Percentiles rank a stretch among this genome's conserved stretches.
These are phyloP conservation scores for Battus philenor DNA, from an alignment of 1,140 invertebrate genomes.

Conservation along the genomic window DNA sequence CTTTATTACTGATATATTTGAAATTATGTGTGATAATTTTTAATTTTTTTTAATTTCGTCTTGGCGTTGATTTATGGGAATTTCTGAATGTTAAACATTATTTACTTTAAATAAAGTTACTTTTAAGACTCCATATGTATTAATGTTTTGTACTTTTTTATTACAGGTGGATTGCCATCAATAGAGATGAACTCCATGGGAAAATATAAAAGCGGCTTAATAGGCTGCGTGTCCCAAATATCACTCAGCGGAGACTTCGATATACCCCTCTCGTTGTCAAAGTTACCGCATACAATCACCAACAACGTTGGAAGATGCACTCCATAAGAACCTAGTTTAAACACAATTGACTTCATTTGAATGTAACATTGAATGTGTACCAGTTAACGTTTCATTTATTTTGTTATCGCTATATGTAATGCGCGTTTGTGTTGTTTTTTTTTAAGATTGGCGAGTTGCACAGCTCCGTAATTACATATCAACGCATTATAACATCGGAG, in stretches of 20 bases:
- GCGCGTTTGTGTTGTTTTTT: too few species aligned
- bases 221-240: slow-evolving; percentile 71
- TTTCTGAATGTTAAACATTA: too few species aligned
- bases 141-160: too few species aligned
- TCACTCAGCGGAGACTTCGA: slow-evolving; percentile 70
- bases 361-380: too few species aligned
- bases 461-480: slow-evolving; percentile 59
- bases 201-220: slow-evolving; percentile 60
- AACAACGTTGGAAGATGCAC: slow-evolving; percentile 71
- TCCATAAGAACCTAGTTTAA: slow-evolving; percentile 47
- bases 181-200: slow-evolving; percentile 70
- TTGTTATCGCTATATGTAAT: too few species aligned
- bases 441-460: slow-evolving; percentile 29
- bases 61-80: too few species aligned
- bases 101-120: too few species aligned
- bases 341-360: too few species aligned
- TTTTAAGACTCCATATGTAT: too few species aligned
- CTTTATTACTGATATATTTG: too few species aligned
- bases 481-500: slow-evolving; percentile 44
- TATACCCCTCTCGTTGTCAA: slow-evolving; percentile 64
- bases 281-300: slow-evolving; percentile 67
- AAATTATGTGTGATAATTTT: too few species aligned
- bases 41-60: too few species aligned
- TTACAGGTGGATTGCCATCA: slow-evolving; percentile 66
- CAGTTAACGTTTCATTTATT: slow-evolving; percentile 2